These are phyloP conservation scores for Trichomycterus rosablanca DNA, from an alignment of 2,113 vertebrate genomes.

Conservation along the genomic window DNA sequence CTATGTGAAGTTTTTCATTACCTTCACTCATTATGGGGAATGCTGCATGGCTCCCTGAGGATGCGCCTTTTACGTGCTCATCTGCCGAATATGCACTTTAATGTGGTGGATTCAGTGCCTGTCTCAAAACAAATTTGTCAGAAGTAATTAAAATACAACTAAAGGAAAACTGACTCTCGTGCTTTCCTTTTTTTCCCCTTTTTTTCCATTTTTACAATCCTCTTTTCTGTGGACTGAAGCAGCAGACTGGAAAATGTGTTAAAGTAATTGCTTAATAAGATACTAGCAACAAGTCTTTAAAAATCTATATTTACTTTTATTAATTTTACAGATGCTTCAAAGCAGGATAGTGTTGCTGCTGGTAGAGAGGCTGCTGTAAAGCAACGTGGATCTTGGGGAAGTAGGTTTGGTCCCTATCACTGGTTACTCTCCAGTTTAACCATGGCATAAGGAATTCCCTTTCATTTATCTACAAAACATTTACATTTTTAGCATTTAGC, in stretches of 20 bases:
- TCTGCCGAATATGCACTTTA: constrained; percentile 66
- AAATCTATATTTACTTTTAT: background rate
- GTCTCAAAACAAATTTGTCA: constrained; percentile 75
- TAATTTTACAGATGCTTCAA: no score
- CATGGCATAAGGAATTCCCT: no score
- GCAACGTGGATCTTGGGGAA: no score
- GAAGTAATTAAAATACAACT: constrained; percentile 74
- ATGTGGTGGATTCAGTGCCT: constrained; percentile 65
- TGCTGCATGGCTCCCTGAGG: constrained; percentile 66
- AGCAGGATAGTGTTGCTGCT: no score
- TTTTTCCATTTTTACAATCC: constrained; percentile 47
- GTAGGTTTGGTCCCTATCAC: no score
- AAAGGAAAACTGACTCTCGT: constrained; percentile 55
- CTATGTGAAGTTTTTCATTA: constrained; percentile 76
- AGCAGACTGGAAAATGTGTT: background rate
- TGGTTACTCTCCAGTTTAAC: no score
- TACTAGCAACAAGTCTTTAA: background rate
- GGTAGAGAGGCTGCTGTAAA: no score
- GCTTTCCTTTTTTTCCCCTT: constrained; percentile 51
- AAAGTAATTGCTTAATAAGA: background rate
- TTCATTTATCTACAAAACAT: no score
- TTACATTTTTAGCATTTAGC: no score
- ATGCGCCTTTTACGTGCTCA: constrained; percentile 72
- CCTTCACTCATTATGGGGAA: constrained; percentile 71
- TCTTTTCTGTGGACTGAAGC: constrained; percentile 16